Evolutionary conservation across 2,888 invertebrate species (phyloP), one percentile per base, ranked within the genome.

Genomic region (Sinohyriopsis cumingii): DNA sequence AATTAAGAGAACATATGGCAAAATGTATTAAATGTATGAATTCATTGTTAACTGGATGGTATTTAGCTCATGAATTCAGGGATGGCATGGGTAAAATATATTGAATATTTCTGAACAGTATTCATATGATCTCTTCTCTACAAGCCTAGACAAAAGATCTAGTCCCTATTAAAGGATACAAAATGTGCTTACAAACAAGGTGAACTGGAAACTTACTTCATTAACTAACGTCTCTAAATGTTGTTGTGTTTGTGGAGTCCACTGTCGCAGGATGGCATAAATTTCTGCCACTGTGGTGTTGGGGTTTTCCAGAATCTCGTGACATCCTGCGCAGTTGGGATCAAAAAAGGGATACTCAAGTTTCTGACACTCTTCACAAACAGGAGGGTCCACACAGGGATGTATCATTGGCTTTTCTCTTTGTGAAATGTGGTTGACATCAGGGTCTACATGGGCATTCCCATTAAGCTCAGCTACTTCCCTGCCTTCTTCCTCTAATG

Each of bases 211-310:
- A 69, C 76, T 76, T 75, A 91, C 91, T 89, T 91, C 90, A 69
- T 88, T 81, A 5, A 91, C 86, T 53, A 92, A 78, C 20, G 89
- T 75, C 69, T 90, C 89, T 64, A 91, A 83, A 65, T 89, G 90
- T 59, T 89, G 88, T 79, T 92, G 92, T 55, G 90, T 91, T 73
- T 91, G 89, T n/a, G 91, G 91, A 53, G 91, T 90, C 92, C 92
- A 92, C 82, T 92, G 91, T 56, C 92, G 80, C 72, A 91, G 79
- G 56, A 92, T 89, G 65, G 91, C 91, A 78, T 91, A 91, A 55
- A 92, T 87, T 69, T 91, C 90, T 63, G 91, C 87, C n/a, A 91
- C 86, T 12, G 88, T 87, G 7, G 91, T 88, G 65, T 81, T 78
- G 1, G 87, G 81, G 67, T 85, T 83, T 45, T 82, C 71, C 22